Evolutionary conservation across 1,140 invertebrate genomes (phyloP), one percentile per base, ranked within the genome.

Genomic region (Drosophila nigrodunni): DNA sequence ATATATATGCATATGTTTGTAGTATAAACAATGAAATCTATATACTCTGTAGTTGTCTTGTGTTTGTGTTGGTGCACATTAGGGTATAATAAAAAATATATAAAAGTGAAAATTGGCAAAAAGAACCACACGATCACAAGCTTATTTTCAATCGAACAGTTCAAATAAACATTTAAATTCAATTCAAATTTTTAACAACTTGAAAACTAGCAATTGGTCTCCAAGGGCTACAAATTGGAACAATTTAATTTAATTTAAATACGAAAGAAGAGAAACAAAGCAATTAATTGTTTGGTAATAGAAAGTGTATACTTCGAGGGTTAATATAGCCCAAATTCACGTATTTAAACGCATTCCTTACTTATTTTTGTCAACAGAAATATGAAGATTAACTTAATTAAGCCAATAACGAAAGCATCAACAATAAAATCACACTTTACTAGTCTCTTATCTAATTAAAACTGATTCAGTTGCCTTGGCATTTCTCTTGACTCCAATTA

Each of bases 111-210:
- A 21, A 64, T 71, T 68, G 15, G 55, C 39, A 49, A 75, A 5
- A 74, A 61, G 55, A 37, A 73, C 57, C 49, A 57, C 30, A 71
- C 46, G 46, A 35, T 65, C 34, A 8, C 18, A 44, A 35, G 11
- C 34, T 15, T 8, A 47, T 65, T 50, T 39, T 34, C 30, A 74
- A 58, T 25, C 65, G 47, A 55, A 52, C 52, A 54, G 75, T 78
- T 75, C 61, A 86, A 78, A 78, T 86, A 77, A 82, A 77, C 75
- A 86, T 64, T 44, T 15, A 61, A 61, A 60, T 54, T 74, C 25
- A 64, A 75, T 75, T 75, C 35, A 67, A 77, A 69, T 73, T 44
- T 44, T 49, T 49, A 82, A 75, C 62, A 30, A 35, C 25, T 55
- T 35, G 18, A 44, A 67, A 52, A 55, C 67, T 49, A 13, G 37